Percentiles rank a stretch among this genome's conserved stretches.
Evolutionary conservation across 2,797 vertebrate species (phyloP).

Genomic region (Anisognathus igniventris): DNA sequence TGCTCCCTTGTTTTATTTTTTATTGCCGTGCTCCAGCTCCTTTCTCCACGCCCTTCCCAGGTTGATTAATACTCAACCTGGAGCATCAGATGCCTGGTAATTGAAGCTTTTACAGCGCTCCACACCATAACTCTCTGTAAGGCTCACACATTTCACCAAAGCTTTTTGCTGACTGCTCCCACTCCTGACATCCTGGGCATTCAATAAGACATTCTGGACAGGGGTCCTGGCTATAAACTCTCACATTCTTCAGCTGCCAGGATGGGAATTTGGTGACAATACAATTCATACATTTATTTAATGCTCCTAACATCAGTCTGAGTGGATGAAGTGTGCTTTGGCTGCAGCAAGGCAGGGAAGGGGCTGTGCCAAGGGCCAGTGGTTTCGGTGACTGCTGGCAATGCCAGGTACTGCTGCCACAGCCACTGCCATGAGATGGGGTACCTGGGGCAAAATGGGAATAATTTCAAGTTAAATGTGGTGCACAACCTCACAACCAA

Average conservation of each 20-base stretch:
- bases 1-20: neutral
- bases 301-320: conserved; percentile 12
- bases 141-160: neutral
- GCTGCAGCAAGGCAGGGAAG: neutral
- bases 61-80: neutral
- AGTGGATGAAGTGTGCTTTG: conserved; percentile 18
- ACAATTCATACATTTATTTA: conserved; percentile 41
- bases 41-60: neutral
- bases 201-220: neutral
- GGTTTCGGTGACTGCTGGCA: rapidly evolving
- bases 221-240: neutral
- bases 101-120: neutral
- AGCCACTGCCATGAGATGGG: rapidly evolving
- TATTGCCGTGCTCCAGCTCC: neutral
- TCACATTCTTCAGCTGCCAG: neutral
- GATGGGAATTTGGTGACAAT: conserved; percentile 4
- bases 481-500: neutral
- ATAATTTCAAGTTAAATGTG: neutral
- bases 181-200: neutral
- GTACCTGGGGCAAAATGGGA: neutral
- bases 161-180: neutral
- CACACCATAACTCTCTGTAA: neutral
- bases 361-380: neutral
- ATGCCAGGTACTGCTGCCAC: neutral
- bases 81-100: neutral